Conservation (phyloP, 2,888 invertebrate genomes). For the Cheilosia grossa region DNA sequence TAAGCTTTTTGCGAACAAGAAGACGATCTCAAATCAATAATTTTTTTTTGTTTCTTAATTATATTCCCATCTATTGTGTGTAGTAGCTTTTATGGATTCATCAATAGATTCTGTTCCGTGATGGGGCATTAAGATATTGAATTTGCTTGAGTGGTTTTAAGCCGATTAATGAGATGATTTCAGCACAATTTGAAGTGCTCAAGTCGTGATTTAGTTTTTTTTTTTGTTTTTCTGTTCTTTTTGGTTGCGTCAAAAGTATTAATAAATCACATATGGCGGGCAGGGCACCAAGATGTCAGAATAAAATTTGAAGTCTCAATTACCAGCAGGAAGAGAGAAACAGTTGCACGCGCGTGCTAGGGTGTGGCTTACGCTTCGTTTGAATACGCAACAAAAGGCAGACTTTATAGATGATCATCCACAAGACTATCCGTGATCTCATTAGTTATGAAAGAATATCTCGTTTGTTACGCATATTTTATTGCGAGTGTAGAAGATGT, state of each 20-base stretch:
- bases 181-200: conserved; percentile 26
- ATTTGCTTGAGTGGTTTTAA: conserved; percentile 34
- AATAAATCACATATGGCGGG: conserved; percentile 33
- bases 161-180: conserved; percentile 59
- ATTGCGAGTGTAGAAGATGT: too few species aligned
- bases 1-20: too few species aligned
- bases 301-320: conserved; percentile 18
- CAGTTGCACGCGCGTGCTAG: conserved; percentile 23
- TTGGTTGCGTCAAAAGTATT: background rate
- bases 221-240: background rate
- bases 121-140: conserved; percentile 54
- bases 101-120: conserved; percentile 39
- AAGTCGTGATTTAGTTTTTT: conserved; percentile 23
- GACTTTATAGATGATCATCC: background rate
- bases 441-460: too few species aligned
- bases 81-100: background rate
- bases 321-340: background rate
- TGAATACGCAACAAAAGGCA: background rate
- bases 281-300: conserved; percentile 6
- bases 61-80: background rate
- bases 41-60: background rate
- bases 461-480: too few species aligned
- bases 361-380: conserved; percentile 11
- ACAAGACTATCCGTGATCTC: too few species aligned
- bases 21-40: too few species aligned